Base-by-base conservation (phyloP, 2,113 vertebrate genomes). In the Myotis davidii region DNA sequence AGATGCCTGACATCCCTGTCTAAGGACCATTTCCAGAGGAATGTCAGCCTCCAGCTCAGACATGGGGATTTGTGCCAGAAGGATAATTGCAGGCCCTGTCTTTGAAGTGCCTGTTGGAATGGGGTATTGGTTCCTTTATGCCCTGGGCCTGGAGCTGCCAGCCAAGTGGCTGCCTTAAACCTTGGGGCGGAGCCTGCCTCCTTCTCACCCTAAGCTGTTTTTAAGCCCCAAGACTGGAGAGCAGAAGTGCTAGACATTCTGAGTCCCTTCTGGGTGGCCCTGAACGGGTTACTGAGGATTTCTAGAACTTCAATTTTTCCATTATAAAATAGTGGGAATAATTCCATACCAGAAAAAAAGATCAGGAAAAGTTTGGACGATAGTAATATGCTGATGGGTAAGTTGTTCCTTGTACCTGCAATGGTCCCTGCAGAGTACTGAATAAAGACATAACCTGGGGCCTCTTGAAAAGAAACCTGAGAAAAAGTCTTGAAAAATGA, bases 401-500 rank as follows among this genome's bases (percentile, higher is more conserved):
- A 23, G 70, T 73, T 81, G 2, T 78, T 77, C 82, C 42, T 85
- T 77, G 79, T 81, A 85, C 87, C 79, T 96, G 84, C 72, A 61
- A 59, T n/a, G 23, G 6, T 69, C 54, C 88, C 77, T 32, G n/a
- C 59, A 9, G 7, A 13, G 50, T 6, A 18, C 50, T 67, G 72
- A 87, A 90, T 95, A 84, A 87, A 96, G 88, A 85, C 67, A 82
- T 72, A n/a, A 21, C 77, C 90, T n/a, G 52, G 85, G 92, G 42
- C 37, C 92, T 88, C 93, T 94, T 91, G 93, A 85, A 95, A 92
- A 94, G 94, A 94, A 79, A 82, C 82, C 64, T 13, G 54, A 96
- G 74, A 79, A 94, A 79, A 93, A 56, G 29, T 56, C 91, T 91
- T 77, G 65, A 88, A 45, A 96, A 81, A 85, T 29, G 90, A 78